Conservation (phyloP, 2,797 vertebrate species). For the Leptoclinus maculatus region DNA sequence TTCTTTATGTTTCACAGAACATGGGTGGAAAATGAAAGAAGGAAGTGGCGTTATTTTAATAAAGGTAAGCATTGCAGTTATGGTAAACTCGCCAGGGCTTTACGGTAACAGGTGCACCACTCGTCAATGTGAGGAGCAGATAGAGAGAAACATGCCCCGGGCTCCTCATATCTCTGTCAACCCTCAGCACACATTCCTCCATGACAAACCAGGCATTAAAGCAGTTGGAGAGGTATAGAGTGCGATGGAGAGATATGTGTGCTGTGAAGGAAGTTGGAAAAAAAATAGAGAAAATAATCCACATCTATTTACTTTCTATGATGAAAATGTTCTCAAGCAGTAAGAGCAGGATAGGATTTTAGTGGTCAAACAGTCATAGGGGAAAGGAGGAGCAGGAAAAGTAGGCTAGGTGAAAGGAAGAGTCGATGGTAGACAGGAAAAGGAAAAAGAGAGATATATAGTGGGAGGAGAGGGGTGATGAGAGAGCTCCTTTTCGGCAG, state of each 20-base stretch:
- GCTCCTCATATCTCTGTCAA: constrained; percentile 59
- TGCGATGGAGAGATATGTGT: constrained; percentile 52
- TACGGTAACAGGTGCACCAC: constrained; percentile 57
- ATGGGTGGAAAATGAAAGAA: neutral
- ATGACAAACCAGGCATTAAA: constrained; percentile 48
- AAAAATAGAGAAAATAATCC: neutral
- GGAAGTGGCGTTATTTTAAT: neutral
- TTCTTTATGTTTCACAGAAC: neutral
- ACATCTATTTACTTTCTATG: constrained; percentile 1
- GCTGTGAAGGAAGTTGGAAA: constrained; percentile 10
- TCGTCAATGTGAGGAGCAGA: constrained; percentile 18
- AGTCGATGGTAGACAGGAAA: constrained; percentile 37
- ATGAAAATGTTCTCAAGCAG: neutral
- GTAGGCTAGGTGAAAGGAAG: constrained; percentile 59
- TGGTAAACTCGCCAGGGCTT: neutral
- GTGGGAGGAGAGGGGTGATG: constrained; percentile 62
- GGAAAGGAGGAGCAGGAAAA: constrained; percentile 33
- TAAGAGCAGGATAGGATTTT: neutral
- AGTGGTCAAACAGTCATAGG: neutral
- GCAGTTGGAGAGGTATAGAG: constrained; percentile 37
- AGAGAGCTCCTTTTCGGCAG: constrained; percentile 65
- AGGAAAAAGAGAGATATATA: constrained; percentile 28
- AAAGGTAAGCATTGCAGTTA: neutral
- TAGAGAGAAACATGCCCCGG: constrained; percentile 22
- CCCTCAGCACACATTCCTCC: constrained; percentile 65